phyloP scores from a whole-genome alignment of 2,113 vertebrate species.

The Dipodomys spectabilis region DNA sequence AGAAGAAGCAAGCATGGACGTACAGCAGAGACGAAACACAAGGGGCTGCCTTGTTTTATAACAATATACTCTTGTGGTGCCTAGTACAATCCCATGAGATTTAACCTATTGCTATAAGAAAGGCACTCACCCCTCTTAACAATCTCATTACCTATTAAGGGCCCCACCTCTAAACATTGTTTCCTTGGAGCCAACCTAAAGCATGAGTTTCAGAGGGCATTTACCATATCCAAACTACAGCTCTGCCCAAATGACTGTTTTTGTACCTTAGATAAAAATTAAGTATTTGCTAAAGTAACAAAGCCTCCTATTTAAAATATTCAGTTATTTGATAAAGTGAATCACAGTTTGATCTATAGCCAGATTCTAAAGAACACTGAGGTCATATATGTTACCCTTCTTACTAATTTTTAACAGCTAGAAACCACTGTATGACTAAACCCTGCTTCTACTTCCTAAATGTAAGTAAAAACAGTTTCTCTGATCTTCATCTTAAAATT shows the following conservation, averaged over 20 bases:
- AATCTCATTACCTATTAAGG: not conserved
- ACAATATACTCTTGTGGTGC: not conserved
- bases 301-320: conserved; percentile 35
- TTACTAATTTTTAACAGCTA: conserved; percentile 28
- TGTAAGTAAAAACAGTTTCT: conserved; percentile 58
- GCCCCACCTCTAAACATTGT: not conserved
- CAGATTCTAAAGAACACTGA: conserved; percentile 51
- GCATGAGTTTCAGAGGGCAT: not conserved
- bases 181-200: not conserved
- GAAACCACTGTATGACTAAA: not conserved
- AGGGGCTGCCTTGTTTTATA: not conserved
- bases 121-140: not conserved
- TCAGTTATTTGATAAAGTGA: not conserved
- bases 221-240: not conserved
- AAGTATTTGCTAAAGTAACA: conserved; percentile 57
- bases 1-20: not conserved
- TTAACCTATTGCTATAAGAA: not conserved
- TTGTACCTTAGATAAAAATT: conserved; percentile 56
- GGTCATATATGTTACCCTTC: conserved; percentile 33
- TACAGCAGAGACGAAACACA: not conserved
- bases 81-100: not conserved
- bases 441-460: conserved; percentile 31
- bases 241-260: conserved; percentile 3
- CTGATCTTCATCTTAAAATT: conserved; percentile 67
- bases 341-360: conserved; percentile 35